phyloP scores from a whole-genome alignment of 2,113 vertebrate genomes.

The Osmerus mordax region DNA sequence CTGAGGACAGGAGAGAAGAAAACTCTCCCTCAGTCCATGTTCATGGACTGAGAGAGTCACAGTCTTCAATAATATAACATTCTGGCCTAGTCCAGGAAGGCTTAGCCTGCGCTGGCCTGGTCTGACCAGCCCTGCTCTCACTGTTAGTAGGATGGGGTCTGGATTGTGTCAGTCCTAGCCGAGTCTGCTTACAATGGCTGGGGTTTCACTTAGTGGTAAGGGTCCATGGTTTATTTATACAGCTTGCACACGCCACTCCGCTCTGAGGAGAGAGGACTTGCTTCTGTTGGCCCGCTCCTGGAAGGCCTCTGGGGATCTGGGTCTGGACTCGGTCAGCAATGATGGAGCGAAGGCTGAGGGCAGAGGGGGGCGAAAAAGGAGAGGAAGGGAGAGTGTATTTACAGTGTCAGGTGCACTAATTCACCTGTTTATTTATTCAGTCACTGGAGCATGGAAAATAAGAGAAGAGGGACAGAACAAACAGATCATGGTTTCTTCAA shows the following conservation, averaged over 20 bases:
- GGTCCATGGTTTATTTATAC: constrained; percentile 53
- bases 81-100: background rate
- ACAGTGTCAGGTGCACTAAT: constrained; percentile 20
- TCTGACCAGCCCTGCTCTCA: constrained; percentile 14
- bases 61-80: constrained; percentile 31
- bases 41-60: too few relatives aligned
- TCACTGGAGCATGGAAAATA: too few relatives aligned
- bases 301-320: background rate
- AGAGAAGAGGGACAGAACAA: constrained; percentile 1
- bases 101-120: too few relatives aligned
- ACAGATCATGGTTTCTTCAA: background rate
- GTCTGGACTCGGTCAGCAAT: background rate
- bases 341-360: background rate
- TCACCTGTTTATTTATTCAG: constrained; percentile 17
- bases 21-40: too few relatives aligned
- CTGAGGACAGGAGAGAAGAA: constrained; percentile 8
- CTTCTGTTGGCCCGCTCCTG: background rate
- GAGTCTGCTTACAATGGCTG: constrained; percentile 46
- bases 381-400: constrained; percentile 10
- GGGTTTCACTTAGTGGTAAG: constrained; percentile 40
- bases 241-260: constrained; percentile 28
- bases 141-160: constrained; percentile 40
- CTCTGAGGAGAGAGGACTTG: background rate
- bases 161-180: constrained; percentile 23
- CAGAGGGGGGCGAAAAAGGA: background rate